A percentile compares a stretch with the other conserved stretches of the same genome.
phyloP scores from a whole-genome alignment of 2,113 vertebrate genomes.

The Malurus cyaneus region DNA sequence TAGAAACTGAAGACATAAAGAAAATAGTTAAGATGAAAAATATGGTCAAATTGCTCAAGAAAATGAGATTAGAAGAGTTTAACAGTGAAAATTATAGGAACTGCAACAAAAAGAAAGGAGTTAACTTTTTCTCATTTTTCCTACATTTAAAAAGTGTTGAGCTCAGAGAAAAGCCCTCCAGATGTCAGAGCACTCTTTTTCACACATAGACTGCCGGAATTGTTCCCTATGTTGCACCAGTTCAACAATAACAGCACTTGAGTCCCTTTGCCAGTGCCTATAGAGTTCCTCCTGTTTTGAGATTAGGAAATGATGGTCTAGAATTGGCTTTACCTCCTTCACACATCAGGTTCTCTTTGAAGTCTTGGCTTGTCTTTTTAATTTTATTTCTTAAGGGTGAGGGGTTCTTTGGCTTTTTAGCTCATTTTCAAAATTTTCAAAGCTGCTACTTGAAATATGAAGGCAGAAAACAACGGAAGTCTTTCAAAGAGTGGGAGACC shows the following conservation, averaged over 20 bases:
- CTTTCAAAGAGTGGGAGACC: neutral
- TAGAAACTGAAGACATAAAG: neutral
- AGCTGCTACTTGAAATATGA: neutral
- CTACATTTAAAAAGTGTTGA: neutral
- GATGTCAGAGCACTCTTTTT: neutral
- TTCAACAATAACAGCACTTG: neutral
- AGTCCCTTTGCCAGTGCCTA: neutral
- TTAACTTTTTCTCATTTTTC: neutral
- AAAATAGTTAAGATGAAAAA: neutral
- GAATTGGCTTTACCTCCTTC: neutral
- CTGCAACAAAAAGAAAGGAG: neutral
- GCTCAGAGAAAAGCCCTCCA: neutral
- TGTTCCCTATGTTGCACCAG: neutral
- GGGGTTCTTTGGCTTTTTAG: neutral
- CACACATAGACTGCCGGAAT: neutral
- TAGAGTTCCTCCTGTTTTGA: neutral
- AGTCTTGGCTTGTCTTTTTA: neutral
- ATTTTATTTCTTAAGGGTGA: neutral
- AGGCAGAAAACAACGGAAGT: neutral
- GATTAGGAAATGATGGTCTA: neutral
- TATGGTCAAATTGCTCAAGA: neutral
- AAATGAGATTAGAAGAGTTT: neutral
- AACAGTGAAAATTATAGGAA: neutral
- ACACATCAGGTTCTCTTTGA: neutral
- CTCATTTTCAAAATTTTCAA: neutral